Evolutionary conservation across 2,797 vertebrate species (phyloP).

Genomic region (Cuculus canorus): DNA sequence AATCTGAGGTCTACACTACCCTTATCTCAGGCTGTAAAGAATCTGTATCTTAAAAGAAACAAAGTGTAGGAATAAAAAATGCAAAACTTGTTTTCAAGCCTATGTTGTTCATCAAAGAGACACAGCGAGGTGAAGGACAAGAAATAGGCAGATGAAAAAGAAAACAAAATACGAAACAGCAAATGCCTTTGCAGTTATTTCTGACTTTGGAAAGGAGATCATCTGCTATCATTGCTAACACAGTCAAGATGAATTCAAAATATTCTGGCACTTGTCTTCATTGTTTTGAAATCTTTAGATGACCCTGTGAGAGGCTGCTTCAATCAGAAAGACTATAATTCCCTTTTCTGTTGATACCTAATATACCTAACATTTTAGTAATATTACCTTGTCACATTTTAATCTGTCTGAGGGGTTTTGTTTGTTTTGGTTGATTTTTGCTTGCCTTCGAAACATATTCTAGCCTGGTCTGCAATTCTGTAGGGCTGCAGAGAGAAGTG

Average conservation of each 20-base stretch:
- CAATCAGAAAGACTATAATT: background rate
- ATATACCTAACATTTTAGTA: background rate
- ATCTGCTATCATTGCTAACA: background rate
- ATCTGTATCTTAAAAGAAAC: background rate
- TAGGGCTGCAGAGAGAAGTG: background rate
- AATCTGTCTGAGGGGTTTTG: background rate
- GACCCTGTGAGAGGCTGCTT: conserved; percentile 5
- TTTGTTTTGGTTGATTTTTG: background rate
- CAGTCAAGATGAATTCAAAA: conserved; percentile 27
- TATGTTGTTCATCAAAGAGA: background rate
- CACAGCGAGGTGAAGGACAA: background rate
- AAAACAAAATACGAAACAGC: background rate
- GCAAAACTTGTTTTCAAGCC: background rate
- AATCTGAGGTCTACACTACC: background rate
- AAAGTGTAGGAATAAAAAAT: background rate
- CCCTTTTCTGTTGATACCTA: conserved; percentile 1
- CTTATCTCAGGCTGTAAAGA: background rate
- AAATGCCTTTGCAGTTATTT: conserved; percentile 18
- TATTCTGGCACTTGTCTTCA: conserved; percentile 29
- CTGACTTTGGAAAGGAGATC: background rate
- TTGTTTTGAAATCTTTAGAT: conserved; percentile 48
- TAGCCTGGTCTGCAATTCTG: background rate
- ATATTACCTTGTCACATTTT: conserved; percentile 26
- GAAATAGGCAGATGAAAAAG: background rate
- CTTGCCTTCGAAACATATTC: background rate